Base-by-base conservation (phyloP, 1,140 invertebrate genomes). In the Planococcus citri region DNA sequence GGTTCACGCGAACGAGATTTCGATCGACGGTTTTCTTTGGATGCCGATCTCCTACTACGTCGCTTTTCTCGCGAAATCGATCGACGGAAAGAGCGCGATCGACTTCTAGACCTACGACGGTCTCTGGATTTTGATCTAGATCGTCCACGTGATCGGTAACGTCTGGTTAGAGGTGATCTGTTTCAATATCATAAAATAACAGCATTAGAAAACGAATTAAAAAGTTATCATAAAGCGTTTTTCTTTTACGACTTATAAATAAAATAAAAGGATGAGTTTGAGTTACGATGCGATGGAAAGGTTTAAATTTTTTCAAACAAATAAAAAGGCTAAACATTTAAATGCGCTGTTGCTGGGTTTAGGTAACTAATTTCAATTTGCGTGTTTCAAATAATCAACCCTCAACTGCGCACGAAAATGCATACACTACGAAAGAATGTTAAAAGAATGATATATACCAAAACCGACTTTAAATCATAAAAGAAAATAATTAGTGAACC, bases 71-170 rank as follows among this genome's bases (percentile, higher is more conserved):
- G 21, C 20, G 60, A 27, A 4, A 27, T 14, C 3, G 22, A 24
- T 10, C 60, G 60, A 4, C 60, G 60, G 17, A 24, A 25, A 9
- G 60, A 64, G 20, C 60, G 60, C 9, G 22, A 25, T 24, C 60
- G 2, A 25, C 60, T 24, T 27, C 22, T 25, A 9, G 22, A 24
- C 10, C 22, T 24, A 25, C 60, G 60, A 27, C 60, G 60, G 17
- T 64, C 60, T 12, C 60, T 3, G 8, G 60, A 64, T 64, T 14
- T 64, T 10, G 60, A 25, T 10, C 60, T 10, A 24, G 60, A 64
- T 22, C 60, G 60, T 24, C 60, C 60, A 17, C 60, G 60, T 27
- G 60, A 64, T 17, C 60, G 60, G 60, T 64, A 64, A 64, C 60
- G 60, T 64, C 60, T 22, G 60, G 60, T 64, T 27, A 64, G 22